Evolutionary conservation across 2,113 vertebrate species (phyloP).

Genomic region (Malurus elegans): DNA sequence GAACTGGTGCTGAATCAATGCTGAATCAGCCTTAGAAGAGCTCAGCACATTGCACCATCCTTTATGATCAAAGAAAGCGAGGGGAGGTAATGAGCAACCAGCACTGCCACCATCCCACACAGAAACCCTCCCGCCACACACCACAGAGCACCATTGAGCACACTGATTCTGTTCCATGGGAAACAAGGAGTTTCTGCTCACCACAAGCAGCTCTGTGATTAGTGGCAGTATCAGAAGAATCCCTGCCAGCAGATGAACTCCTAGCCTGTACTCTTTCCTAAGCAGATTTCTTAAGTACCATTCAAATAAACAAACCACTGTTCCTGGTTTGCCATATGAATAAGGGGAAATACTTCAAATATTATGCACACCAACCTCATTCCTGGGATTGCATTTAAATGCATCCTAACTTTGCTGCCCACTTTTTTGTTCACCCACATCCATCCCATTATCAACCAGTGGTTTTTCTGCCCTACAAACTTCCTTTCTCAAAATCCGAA

Average conservation of each 20-base stretch:
- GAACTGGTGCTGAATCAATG: background rate
- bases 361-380: background rate
- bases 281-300: background rate
- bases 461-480: background rate
- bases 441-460: background rate
- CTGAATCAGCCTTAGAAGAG: constrained; percentile 18
- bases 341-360: constrained; percentile 16
- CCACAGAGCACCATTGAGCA: background rate
- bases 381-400: background rate
- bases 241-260: background rate
- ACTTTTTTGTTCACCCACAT: background rate
- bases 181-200: constrained; percentile 28
- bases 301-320: background rate
- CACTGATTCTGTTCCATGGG: constrained; percentile 20
- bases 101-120: background rate
- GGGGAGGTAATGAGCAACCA: background rate
- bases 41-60: background rate
- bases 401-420: background rate
- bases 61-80: constrained; percentile 40
- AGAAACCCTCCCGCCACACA: background rate
- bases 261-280: background rate
- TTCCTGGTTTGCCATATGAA: background rate
- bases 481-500: background rate
- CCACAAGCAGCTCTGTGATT: constrained; percentile 44
- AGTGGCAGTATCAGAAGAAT: constrained; percentile 24